Evolutionary conservation across 1,140 invertebrate species (phyloP).

Genomic region (Copidosoma floridanum): DNA sequence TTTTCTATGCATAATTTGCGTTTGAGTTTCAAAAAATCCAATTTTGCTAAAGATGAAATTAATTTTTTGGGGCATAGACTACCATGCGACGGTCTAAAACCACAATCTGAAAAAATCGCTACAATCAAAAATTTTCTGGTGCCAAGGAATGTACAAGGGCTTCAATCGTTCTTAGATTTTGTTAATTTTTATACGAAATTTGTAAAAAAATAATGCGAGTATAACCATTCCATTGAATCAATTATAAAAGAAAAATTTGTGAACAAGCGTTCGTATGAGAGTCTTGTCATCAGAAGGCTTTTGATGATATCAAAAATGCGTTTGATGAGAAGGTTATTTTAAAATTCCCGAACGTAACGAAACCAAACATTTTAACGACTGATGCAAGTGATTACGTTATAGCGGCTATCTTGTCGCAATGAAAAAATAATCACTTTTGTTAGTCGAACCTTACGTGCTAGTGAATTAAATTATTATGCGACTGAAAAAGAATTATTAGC

Average conservation of each 20-base stretch:
- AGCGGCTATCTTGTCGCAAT: conserved; percentile 28
- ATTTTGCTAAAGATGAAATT: background rate
- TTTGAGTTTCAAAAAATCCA: background rate
- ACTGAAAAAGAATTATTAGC: background rate
- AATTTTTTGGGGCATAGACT: background rate
- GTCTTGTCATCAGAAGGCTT: background rate
- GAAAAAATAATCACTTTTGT: background rate
- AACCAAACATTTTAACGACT: conserved; percentile 37
- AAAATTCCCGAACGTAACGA: conserved; percentile 34
- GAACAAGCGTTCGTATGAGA: too few species aligned
- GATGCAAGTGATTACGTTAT: conserved; percentile 39
- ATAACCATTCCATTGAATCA: too few species aligned
- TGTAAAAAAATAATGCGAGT: background rate
- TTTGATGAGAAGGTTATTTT: conserved; percentile 27
- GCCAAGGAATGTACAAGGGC: background rate
- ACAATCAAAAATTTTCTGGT: background rate
- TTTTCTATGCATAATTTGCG: background rate
- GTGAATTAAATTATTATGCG: background rate
- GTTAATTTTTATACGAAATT: background rate
- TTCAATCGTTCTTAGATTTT: background rate
- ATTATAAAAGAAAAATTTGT: too few species aligned
- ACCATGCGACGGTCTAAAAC: background rate
- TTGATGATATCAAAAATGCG: background rate
- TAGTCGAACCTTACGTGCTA: too few species aligned
- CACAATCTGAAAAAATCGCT: background rate